Evolutionary conservation across 2,113 vertebrate species (phyloP).

Genomic region (Tychaedon coryphoeus): DNA sequence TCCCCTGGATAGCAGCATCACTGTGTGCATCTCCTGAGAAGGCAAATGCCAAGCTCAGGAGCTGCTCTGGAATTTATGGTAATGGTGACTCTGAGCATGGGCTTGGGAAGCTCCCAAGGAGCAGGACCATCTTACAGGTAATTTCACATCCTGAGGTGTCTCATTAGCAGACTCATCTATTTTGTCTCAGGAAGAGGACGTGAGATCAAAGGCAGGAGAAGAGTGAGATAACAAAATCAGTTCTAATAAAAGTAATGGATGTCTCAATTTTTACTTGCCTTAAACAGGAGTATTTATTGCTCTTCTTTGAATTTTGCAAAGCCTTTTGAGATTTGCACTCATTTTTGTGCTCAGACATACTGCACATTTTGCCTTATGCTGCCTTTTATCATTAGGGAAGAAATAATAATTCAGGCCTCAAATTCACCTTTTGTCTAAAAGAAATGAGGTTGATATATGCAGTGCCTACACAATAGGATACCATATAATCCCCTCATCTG

Average conservation of each 20-base stretch:
- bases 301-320: constrained; percentile 14
- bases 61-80: neutral
- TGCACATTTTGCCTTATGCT: neutral
- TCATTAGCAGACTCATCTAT: neutral
- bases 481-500: constrained; percentile 39
- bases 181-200: neutral
- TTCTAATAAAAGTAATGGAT: constrained; percentile 10
- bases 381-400: neutral
- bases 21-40: neutral
- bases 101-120: neutral
- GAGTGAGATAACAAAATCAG: neutral
- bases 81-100: neutral
- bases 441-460: constrained; percentile 27
- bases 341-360: neutral
- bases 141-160: neutral
- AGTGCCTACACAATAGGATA: neutral
- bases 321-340: neutral
- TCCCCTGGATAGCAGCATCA: neutral
- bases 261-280: neutral
- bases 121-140: neutral
- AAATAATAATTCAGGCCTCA: neutral
- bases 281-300: neutral
- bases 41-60: neutral
- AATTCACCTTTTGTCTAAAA: constrained; percentile 24
- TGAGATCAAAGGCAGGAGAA: neutral